Evolutionary conservation across 2,113 vertebrate genomes (phyloP).

Genomic region (Dascyllus trimaculatus): DNA sequence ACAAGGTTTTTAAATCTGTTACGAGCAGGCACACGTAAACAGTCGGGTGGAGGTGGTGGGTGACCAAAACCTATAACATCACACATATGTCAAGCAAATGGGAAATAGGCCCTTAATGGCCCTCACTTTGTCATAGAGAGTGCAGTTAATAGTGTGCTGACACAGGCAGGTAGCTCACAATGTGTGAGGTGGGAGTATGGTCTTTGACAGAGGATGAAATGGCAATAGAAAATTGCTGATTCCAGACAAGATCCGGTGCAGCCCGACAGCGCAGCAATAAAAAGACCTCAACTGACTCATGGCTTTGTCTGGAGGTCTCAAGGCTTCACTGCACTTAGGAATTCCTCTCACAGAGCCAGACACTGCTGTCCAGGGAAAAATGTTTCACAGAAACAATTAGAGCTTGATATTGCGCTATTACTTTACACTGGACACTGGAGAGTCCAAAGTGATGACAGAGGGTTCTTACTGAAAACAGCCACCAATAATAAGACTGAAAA

Average conservation of each 20-base stretch:
- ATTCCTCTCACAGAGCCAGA: constrained; percentile 8
- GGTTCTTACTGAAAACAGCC: too few relatives aligned
- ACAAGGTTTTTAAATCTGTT: not conserved
- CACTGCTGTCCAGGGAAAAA: constrained; percentile 11
- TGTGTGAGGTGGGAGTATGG: constrained; percentile 23
- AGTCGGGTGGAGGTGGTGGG: not conserved
- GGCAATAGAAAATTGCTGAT: constrained; percentile 69
- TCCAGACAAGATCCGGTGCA: constrained; percentile 22
- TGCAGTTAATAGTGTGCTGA: constrained; percentile 44
- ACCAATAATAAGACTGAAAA: too few relatives aligned
- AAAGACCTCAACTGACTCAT: constrained; percentile 59
- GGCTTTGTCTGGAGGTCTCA: constrained; percentile 50
- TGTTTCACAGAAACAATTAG: constrained; percentile 1
- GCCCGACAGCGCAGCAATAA: constrained; percentile 63
- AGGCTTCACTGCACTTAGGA: constrained; percentile 23
- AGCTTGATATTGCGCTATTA: not conserved
- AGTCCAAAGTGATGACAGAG: too few relatives aligned
- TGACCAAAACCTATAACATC: constrained; percentile 1
- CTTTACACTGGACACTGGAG: not conserved
- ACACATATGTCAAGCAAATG: constrained; percentile 7
- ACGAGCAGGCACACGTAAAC: not conserved
- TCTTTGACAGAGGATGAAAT: constrained; percentile 51
- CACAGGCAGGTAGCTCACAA: constrained; percentile 27
- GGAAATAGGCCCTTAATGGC: constrained; percentile 11
- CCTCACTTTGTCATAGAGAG: constrained; percentile 10